Evolutionary conservation across 2,113 vertebrate species (phyloP).

Genomic region (Muntiacus reevesi): DNA sequence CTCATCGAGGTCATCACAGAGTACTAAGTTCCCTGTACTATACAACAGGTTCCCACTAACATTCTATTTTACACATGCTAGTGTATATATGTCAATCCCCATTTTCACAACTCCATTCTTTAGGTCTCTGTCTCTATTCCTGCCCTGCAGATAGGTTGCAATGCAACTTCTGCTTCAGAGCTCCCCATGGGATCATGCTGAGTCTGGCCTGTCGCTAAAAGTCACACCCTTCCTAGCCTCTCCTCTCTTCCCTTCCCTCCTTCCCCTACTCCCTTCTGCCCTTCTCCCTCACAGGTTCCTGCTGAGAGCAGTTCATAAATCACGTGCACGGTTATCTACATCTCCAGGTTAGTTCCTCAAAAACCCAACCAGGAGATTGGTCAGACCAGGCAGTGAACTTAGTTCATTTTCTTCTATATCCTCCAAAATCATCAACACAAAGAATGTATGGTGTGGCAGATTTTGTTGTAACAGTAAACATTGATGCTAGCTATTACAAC

Average conservation of each 20-base stretch:
- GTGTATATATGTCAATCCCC: background rate
- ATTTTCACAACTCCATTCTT: background rate
- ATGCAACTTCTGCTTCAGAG: background rate
- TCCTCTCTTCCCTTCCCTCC: background rate
- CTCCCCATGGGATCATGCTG: background rate
- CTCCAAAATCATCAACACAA: background rate
- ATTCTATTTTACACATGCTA: background rate
- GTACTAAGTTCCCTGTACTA: background rate
- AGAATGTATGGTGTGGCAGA: background rate
- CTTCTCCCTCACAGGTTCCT: background rate
- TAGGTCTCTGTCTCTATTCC: background rate
- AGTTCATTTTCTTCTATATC: background rate
- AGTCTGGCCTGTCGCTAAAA: background rate
- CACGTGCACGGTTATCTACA: background rate
- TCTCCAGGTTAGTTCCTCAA: background rate
- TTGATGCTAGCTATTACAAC: background rate
- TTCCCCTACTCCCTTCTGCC: background rate
- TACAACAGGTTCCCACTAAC: background rate
- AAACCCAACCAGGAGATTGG: background rate
- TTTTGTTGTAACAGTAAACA: background rate
- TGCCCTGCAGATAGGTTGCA: background rate
- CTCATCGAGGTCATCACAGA: background rate
- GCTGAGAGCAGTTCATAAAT: background rate
- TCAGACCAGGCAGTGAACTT: background rate
- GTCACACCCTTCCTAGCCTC: background rate